A percentile compares a stretch with the other conserved stretches of the same genome.
These are phyloP conservation scores for Portevinia maculata DNA, from an alignment of 2,888 invertebrate genomes.

Conservation along the genomic window DNA sequence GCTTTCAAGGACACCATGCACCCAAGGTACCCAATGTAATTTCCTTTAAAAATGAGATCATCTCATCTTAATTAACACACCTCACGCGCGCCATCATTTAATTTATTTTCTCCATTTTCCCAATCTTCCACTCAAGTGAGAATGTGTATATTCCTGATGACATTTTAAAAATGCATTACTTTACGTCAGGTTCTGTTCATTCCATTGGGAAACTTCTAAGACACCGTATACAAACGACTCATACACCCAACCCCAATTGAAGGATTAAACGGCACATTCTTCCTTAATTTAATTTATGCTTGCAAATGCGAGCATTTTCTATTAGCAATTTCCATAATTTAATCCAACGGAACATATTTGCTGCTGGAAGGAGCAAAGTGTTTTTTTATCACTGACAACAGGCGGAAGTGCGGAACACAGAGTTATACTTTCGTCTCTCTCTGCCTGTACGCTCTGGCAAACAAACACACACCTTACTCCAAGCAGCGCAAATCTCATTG, in stretches of 20 bases:
- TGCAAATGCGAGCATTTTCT: slow-evolving; percentile 47
- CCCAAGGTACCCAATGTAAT: slow-evolving; percentile 52
- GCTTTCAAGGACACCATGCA: slow-evolving; percentile 17
- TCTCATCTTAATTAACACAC: slow-evolving; percentile 66
- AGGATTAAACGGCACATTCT: slow-evolving; percentile 48
- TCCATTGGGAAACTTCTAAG: slow-evolving; percentile 29
- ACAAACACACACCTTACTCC: slow-evolving; percentile 14
- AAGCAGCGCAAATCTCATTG: slow-evolving; percentile 22
- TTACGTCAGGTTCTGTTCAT: slow-evolving; percentile 8
- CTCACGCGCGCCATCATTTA: slow-evolving; percentile 53
- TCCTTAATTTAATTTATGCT: slow-evolving; percentile 57
- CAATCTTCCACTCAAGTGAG: slow-evolving; percentile 19
- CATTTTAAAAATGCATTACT: slow-evolving; percentile 68
- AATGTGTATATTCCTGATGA: slow-evolving; percentile 48
- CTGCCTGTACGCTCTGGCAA: slow-evolving; percentile 17
- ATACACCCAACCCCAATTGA: not conserved
- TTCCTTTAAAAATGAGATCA: slow-evolving; percentile 60
- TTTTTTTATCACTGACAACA: not conserved
- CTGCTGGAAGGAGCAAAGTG: slow-evolving; percentile 7
- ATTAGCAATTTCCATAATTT: slow-evolving; percentile 66
- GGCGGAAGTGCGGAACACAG: not conserved
- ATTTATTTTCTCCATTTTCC: slow-evolving; percentile 45
- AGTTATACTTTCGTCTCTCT: not conserved
- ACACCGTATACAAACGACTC: not conserved
- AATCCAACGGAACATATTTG: slow-evolving; percentile 53